Evolutionary conservation across 2,888 invertebrate species (phyloP), one percentile per base, ranked within the genome.

Genomic region (Pristionchus fissidentatus): DNA sequence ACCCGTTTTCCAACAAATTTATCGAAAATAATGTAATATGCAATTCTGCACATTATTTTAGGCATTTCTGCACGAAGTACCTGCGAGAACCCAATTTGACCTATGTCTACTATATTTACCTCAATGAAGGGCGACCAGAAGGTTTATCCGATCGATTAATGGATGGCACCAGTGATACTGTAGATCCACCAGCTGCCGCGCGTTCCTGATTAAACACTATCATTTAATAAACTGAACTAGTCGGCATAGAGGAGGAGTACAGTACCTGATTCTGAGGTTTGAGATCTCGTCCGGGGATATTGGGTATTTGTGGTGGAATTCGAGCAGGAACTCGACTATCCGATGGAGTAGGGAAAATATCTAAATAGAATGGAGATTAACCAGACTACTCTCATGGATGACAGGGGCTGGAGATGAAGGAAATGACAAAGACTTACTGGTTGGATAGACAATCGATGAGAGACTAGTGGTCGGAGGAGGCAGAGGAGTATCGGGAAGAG

Each of bases 111-210:
- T 7, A 10, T 26, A 22, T 29, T 49, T 29, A 46, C 49, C 38
- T 46, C 75, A 46, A 46, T 10, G 5, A 2, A 10, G 43, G 46
- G 43, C 75, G 43, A 7, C 10, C 0, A 3, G 55, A 78, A n/a
- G 78, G 78, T 55, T 78, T 78, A 78, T 32, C 78, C 13, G 78
- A 78, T 78, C 78, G 78, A 78, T 78, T 35, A n/a, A 78, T 35
- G 22, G 78, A 78, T 32, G 55, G 78, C 22, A 55, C 35, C 4
- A 26, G 15, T 15, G 78, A 52, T 0, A 52, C 52, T 4, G 55
- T 35, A n/a, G 78, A 55, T 35, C 78, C 78, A 3, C 55, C 78
- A 7, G 78, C 55, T 35, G 35, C 19, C 7, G 52, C 55, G 32
- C 78, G 78, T 35, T 38, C 26, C 75, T 75, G 75, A 26, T 10